phyloP scores from a whole-genome alignment of 2,113 vertebrate genomes.

The Dipodomys ordii region DNA sequence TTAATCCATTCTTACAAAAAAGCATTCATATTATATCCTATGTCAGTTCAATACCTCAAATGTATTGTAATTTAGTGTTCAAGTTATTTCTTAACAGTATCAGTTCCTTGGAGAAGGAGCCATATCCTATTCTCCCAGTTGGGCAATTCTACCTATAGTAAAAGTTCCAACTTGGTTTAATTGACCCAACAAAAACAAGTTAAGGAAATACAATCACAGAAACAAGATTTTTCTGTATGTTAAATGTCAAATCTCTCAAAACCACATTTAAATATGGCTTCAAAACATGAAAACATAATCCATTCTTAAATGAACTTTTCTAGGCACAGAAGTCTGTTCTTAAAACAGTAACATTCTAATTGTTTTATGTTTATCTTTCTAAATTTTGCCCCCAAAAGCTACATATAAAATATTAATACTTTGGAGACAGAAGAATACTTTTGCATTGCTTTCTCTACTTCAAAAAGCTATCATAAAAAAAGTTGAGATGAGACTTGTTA shows the following conservation, averaged over 20 bases:
- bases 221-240: constrained; percentile 53
- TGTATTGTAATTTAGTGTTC: background rate
- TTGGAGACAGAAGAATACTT: constrained; percentile 7
- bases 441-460: constrained; percentile 35
- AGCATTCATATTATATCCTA: background rate
- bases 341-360: constrained; percentile 10
- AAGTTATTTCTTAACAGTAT: background rate
- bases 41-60: constrained; percentile 13
- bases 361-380: constrained; percentile 22
- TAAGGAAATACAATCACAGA: constrained; percentile 1
- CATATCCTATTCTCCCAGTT: background rate
- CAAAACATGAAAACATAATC: background rate
- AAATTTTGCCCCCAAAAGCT: background rate
- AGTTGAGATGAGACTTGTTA: background rate
- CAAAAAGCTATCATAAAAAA: background rate
- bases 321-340: background rate
- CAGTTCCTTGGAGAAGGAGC: constrained; percentile 15
- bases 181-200: background rate
- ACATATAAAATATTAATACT: constrained; percentile 45
- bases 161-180: background rate
- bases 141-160: background rate
- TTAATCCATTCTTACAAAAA: constrained; percentile 5
- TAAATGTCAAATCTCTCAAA: constrained; percentile 36
- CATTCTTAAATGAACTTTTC: constrained; percentile 16
- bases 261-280: constrained; percentile 53